These are phyloP conservation scores for Nymphicus hollandicus DNA, from an alignment of 2,113 vertebrate species.

Conservation along the genomic window DNA sequence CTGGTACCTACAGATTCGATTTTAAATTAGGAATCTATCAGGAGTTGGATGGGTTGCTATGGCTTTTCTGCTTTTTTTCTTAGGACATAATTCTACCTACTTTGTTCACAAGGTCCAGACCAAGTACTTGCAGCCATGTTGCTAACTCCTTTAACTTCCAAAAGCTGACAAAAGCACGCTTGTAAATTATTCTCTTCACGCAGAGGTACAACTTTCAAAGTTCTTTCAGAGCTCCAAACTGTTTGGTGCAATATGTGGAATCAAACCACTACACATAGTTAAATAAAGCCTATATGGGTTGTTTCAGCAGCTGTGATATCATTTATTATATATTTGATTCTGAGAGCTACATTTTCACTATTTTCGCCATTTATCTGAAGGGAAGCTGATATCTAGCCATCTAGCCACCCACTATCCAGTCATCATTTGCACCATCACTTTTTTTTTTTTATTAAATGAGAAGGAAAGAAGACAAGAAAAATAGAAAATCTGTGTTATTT, in stretches of 20 bases:
- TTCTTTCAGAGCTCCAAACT: neutral
- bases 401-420: neutral
- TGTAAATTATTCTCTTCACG: neutral
- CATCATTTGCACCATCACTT: neutral
- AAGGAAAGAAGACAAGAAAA: neutral
- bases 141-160: neutral
- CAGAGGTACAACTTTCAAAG: neutral
- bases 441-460: fast-evolving
- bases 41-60: neutral
- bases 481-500: neutral
- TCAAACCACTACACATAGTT: fast-evolving
- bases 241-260: neutral
- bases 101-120: neutral
- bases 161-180: neutral
- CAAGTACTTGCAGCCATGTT: neutral
- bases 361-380: neutral
- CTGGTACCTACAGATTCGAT: neutral
- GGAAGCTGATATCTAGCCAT: neutral
- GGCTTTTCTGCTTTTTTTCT: neutral
- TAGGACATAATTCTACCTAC: neutral
- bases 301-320: neutral
- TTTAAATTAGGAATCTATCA: neutral
- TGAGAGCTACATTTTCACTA: neutral
- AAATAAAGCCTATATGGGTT: neutral
- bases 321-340: neutral